Evolutionary conservation across 2,113 vertebrate genomes (phyloP).

Genomic region (Fregetta grallaria): DNA sequence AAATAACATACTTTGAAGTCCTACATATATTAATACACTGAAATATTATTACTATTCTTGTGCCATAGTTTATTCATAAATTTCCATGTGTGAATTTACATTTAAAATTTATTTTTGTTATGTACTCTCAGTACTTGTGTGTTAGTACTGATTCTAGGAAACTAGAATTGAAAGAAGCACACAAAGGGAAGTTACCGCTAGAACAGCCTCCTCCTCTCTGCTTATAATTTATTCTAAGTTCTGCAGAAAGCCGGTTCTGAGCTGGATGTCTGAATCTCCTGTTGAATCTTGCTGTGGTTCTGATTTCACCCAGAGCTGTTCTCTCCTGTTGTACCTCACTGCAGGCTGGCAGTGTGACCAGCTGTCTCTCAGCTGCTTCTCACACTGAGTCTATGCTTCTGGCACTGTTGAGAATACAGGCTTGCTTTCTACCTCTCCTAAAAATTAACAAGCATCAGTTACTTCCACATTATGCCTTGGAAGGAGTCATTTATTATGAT

Average conservation of each 20-base stretch:
- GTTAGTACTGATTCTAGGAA: neutral
- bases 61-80: neutral
- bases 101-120: neutral
- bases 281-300: neutral
- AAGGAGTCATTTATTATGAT: neutral
- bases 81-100: neutral
- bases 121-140: neutral
- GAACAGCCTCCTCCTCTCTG: neutral
- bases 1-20: neutral
- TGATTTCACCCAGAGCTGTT: neutral
- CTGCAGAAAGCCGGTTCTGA: neutral
- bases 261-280: neutral
- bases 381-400: neutral
- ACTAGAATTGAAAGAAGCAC: neutral
- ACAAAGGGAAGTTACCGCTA: neutral
- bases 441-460: neutral
- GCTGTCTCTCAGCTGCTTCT: neutral
- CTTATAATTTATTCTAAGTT: neutral
- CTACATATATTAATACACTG: neutral
- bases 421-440: neutral
- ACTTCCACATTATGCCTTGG: neutral
- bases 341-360: neutral
- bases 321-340: neutral
- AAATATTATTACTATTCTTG: neutral
- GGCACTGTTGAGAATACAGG: neutral